phyloP scores from a whole-genome alignment of 2,888 invertebrate species.

The Ophraella communa region DNA sequence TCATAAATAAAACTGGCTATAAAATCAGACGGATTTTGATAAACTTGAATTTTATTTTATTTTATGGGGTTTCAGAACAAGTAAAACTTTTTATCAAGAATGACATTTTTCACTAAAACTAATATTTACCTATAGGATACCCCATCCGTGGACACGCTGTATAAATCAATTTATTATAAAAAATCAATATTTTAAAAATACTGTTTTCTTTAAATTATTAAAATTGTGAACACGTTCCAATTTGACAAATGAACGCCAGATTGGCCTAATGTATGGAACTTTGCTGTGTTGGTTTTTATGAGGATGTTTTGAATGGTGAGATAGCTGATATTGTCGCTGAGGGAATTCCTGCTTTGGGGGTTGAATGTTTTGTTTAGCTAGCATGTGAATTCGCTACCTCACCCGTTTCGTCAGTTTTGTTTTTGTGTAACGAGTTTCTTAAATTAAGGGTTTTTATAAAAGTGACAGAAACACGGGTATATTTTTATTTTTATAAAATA shows the following conservation, averaged over 20 bases:
- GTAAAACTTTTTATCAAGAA: too few species aligned
- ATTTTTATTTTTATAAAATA: not conserved
- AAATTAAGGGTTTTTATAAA: not conserved
- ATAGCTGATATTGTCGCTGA: conserved; percentile 24
- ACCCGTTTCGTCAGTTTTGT: conserved; percentile 4
- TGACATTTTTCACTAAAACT: too few species aligned
- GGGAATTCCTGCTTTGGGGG: conserved; percentile 24
- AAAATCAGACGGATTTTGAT: too few species aligned
- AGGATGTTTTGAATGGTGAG: conserved; percentile 29
- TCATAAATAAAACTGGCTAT: too few species aligned
- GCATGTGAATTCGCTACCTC: conserved; percentile 9
- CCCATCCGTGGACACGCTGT: too few species aligned
- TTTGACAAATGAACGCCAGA: not conserved
- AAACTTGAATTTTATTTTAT: too few species aligned
- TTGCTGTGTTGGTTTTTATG: conserved; percentile 28
- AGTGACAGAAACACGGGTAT: not conserved
- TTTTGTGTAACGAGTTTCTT: too few species aligned
- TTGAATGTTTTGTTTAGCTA: conserved; percentile 21
- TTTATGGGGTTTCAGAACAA: too few species aligned
- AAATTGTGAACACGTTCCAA: not conserved
- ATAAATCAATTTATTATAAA: too few species aligned
- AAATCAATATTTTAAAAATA: too few species aligned
- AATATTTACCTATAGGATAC: too few species aligned
- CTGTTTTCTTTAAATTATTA: too few species aligned
- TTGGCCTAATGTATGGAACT: conserved; percentile 1